Evolutionary conservation across 2,113 vertebrate species (phyloP).

Genomic region (mouse (Mus musculus)): GRCm39 chrX:129738501-129739000

Average conservation of each 20-base stretch:
- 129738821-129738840: background rate
- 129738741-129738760: background rate
- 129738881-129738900: background rate
- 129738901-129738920: background rate
- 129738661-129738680: background rate
- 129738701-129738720: background rate
- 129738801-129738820: background rate
- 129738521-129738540: background rate
- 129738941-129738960: constrained; percentile 52
- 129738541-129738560: background rate
- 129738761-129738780: background rate
- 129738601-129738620: background rate
- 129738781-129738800: background rate
- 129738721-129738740: background rate
- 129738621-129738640: background rate
- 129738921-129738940: constrained; percentile 28
- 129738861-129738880: background rate
- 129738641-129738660: background rate
- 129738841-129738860: background rate
- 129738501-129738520: background rate
- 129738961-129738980: constrained; percentile 28
- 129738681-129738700: background rate
- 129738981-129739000: background rate
- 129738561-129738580: background rate
- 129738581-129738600: background rate